Evolutionary conservation across 2,888 invertebrate species (phyloP), one percentile per base, ranked within the genome.

Genomic region (Leptogaster cylindrica): DNA sequence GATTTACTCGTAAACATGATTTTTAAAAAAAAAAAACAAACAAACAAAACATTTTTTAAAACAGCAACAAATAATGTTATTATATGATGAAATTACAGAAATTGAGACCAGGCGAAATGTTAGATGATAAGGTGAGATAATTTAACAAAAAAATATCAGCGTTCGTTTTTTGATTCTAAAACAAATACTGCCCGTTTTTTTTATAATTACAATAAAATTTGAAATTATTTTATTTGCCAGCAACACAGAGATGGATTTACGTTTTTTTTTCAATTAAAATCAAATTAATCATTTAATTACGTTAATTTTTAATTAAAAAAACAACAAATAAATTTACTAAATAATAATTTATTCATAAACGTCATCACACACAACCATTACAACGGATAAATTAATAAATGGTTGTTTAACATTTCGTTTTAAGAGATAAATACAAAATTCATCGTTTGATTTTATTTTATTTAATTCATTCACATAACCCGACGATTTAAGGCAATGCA

Each of bases 91-190:
- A 71, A 68, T 74, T 79, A 70, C 79, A 81, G 81, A 78, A 80
- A 84, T 88, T 90, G 83, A 89, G 89, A 82, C 90, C 89, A 80
- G 90, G 89, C 83, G 89, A 90, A 84, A 86, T 90, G 79, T 83
- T 86, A 82, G 89, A 89, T 82, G 83, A 84, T 81, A 89, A 89
- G 89, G 89, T 89, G 80, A 81, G 81, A 76, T 66, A 64, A 46
- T 20, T 7, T 46, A 46, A 8, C 16, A 20, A 23, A n/a, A 23
- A 10, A 25, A 25, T 25, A 25, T 12, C n/a, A n/a, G n/a, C n/a
- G n/a, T n/a, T n/a, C n/a, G n/a, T n/a, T n/a, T n/a, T n/a, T n/a
- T n/a, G n/a, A n/a, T n/a, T n/a, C n/a, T n/a, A n/a, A n/a, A n/a
- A n/a, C n/a, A n/a, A n/a, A n/a, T n/a, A n/a, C n/a, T n/a, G n/a